These are phyloP conservation scores for Holothuria glaberrima DNA, from an alignment of 35 echinoderm and acorn worm genomes.

Conservation along the genomic window DNA sequence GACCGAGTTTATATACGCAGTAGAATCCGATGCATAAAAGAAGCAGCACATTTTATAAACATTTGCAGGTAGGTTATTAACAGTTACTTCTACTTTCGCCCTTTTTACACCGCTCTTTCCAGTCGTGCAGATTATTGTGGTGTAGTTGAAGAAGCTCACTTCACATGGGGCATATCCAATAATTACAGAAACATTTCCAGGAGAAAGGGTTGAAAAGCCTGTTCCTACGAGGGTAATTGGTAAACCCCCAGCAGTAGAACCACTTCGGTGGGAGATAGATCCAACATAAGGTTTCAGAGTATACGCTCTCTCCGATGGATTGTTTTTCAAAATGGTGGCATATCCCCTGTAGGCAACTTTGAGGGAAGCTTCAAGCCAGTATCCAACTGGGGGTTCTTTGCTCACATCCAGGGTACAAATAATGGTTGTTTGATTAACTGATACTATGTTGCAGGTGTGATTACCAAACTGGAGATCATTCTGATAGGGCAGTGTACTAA, in stretches of 20 bases:
- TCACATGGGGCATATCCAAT: slow-evolving; percentile 61
- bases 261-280: slow-evolving; percentile 53
- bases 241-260: slow-evolving; percentile 75
- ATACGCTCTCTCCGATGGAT: slow-evolving; percentile 59
- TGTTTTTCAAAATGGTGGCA: slow-evolving; percentile 57
- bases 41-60: slow-evolving; percentile 36
- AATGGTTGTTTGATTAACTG: slow-evolving; percentile 38
- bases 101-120: neutral
- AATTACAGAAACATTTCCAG: slow-evolving; percentile 45
- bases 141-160: slow-evolving; percentile 70
- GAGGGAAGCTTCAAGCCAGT: slow-evolving; percentile 60
- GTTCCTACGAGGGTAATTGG: slow-evolving; percentile 64
- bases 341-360: slow-evolving; percentile 75
- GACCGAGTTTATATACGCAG: slow-evolving; percentile 47
- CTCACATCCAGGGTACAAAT: slow-evolving; percentile 74
- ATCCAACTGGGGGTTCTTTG: slow-evolving; percentile 65
- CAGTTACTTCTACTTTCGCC: neutral
- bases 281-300: slow-evolving; percentile 50
- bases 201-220: slow-evolving; percentile 63
- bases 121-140: slow-evolving; percentile 73
- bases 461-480: slow-evolving; percentile 72
- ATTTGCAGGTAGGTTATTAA: slow-evolving; percentile 59
- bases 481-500: slow-evolving; percentile 60
- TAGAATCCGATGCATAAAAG: slow-evolving; percentile 38
- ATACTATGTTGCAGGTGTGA: slow-evolving; percentile 55